These are phyloP conservation scores for Catharus bicknelli DNA, from an alignment of 2,113 vertebrate species.

Conservation along the genomic window DNA sequence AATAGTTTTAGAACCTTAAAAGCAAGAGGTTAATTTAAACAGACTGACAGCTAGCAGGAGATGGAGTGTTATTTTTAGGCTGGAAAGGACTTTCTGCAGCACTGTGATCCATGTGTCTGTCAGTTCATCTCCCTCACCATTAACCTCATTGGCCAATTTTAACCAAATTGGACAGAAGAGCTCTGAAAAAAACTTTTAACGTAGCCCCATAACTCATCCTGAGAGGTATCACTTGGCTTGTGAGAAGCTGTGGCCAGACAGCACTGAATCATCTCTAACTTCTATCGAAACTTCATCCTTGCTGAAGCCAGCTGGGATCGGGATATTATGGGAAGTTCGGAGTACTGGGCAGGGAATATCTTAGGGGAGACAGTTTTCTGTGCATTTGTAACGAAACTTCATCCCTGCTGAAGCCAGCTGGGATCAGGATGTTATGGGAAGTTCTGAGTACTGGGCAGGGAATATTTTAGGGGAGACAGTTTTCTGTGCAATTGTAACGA, in stretches of 20 bases:
- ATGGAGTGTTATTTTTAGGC: conserved; percentile 33
- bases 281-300: not conserved
- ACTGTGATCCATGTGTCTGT: not conserved
- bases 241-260: not conserved
- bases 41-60: not conserved
- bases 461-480: not conserved
- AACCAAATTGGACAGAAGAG: conserved; percentile 17
- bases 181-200: not conserved
- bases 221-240: not conserved
- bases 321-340: not conserved
- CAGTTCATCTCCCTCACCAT: not conserved
- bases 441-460: not conserved
- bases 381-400: too few species aligned
- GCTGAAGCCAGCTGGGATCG: not conserved
- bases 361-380: too few species aligned
- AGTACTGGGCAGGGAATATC: not conserved
- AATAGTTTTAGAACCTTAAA: not conserved
- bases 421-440: not conserved
- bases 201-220: not conserved
- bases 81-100: not conserved
- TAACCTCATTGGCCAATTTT: conserved; percentile 2
- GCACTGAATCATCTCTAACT: not conserved
- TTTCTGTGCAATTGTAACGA: too few species aligned
- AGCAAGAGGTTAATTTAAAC: not conserved
- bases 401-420: not conserved